A percentile compares a stretch with the other conserved stretches of the same genome.
Conservation (phyloP, 2,113 vertebrate genomes). For the Pelusios castaneus region DNA sequence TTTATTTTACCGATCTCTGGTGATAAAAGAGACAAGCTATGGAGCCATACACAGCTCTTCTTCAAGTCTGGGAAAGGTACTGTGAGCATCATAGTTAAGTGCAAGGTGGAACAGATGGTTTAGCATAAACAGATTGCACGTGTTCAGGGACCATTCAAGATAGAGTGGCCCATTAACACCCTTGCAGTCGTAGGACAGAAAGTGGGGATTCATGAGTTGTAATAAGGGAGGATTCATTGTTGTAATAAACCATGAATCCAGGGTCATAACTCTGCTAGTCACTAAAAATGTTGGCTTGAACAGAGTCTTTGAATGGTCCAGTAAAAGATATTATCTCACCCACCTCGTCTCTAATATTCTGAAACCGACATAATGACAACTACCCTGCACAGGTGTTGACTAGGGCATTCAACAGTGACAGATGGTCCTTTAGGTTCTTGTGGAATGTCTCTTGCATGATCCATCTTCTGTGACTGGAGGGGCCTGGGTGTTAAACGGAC, state of each 20-base stretch:
- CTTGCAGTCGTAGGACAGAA: background rate
- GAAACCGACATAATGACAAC: background rate
- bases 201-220: background rate
- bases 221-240: background rate
- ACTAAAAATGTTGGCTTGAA: background rate
- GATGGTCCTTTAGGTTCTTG: background rate
- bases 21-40: background rate
- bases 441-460: background rate
- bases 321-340: background rate
- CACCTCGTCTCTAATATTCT: background rate
- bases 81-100: background rate
- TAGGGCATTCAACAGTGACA: background rate
- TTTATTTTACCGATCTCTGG: background rate
- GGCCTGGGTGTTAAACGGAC: background rate
- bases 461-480: background rate
- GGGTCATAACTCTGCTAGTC: background rate
- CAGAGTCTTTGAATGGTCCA: background rate
- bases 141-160: background rate
- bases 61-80: background rate
- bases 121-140: background rate
- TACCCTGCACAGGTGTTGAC: background rate
- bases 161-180: background rate
- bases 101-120: background rate
- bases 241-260: background rate
- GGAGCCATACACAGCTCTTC: background rate